Conservation (phyloP, 2,113 vertebrate species). For the Damaliscus lunatus region DNA sequence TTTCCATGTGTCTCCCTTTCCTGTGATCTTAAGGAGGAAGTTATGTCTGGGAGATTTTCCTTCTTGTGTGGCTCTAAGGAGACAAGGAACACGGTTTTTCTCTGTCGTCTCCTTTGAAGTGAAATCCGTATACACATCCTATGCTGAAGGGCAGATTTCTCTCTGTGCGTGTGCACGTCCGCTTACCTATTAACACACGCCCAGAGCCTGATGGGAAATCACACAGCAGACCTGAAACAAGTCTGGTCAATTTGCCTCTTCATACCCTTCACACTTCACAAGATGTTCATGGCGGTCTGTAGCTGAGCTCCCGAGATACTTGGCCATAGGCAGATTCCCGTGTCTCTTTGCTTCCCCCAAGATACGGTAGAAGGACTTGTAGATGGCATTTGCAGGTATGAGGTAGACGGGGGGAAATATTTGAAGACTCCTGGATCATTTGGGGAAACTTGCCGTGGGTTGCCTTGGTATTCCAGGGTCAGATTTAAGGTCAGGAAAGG, state of each 20-base stretch:
- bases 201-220: not conserved
- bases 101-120: slow-evolving; percentile 20
- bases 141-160: slow-evolving; percentile 1
- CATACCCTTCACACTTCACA: not conserved
- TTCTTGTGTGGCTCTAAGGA: not conserved
- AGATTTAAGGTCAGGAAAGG: not conserved
- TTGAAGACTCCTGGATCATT: not conserved
- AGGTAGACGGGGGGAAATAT: not conserved
- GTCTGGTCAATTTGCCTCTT: not conserved
- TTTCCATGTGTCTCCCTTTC: not conserved
- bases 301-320: not conserved
- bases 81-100: not conserved
- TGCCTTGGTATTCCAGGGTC: not conserved
- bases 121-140: not conserved
- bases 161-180: not conserved
- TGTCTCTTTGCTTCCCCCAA: not conserved
- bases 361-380: not conserved
- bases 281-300: not conserved
- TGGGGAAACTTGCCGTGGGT: not conserved
- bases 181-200: not conserved
- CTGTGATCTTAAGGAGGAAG: not conserved
- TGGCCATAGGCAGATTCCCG: not conserved
- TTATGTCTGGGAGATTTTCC: not conserved
- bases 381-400: not conserved
- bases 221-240: not conserved